Percentiles rank a stretch among this genome's conserved stretches.
These are phyloP conservation scores for Eretmocerus hayati DNA, from an alignment of 2,888 invertebrate genomes.

Conservation along the genomic window DNA sequence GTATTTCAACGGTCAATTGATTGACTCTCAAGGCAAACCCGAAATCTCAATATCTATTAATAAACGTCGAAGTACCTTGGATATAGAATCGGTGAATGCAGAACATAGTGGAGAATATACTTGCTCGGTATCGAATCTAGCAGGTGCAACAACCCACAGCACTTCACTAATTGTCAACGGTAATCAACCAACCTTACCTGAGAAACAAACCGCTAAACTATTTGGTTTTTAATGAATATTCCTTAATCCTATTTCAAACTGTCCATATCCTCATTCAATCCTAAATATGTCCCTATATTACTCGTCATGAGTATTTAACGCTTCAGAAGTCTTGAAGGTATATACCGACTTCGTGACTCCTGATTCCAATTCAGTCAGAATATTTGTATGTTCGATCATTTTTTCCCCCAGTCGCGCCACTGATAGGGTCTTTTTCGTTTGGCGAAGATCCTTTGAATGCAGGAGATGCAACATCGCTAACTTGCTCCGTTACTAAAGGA, in stretches of 20 bases:
- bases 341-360: neutral
- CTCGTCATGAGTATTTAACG: too few relatives aligned
- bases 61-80: constrained; percentile 55
- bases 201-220: too few relatives aligned
- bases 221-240: too few relatives aligned
- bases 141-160: constrained; percentile 50
- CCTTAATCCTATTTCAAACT: too few relatives aligned
- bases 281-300: too few relatives aligned
- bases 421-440: constrained; percentile 49
- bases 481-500: constrained; percentile 55
- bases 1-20: constrained; percentile 62
- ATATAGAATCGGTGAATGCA: constrained; percentile 62
- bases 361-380: too few relatives aligned
- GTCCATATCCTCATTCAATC: too few relatives aligned
- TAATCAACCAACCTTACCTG: constrained; percentile 41
- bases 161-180: constrained; percentile 44
- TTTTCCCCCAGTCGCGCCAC: constrained; percentile 38
- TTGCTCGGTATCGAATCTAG: constrained; percentile 50
- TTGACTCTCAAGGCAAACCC: constrained; percentile 36
- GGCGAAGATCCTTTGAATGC: constrained; percentile 55
- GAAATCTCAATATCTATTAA: constrained; percentile 48
- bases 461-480: constrained; percentile 51
- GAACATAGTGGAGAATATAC: constrained; percentile 55
- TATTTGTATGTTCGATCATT: neutral
- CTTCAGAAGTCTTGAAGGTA: too few relatives aligned